Evolutionary conservation across 2,888 invertebrate species (phyloP), one percentile per base, ranked within the genome.

Genomic region (Nasonia oneida): DNA sequence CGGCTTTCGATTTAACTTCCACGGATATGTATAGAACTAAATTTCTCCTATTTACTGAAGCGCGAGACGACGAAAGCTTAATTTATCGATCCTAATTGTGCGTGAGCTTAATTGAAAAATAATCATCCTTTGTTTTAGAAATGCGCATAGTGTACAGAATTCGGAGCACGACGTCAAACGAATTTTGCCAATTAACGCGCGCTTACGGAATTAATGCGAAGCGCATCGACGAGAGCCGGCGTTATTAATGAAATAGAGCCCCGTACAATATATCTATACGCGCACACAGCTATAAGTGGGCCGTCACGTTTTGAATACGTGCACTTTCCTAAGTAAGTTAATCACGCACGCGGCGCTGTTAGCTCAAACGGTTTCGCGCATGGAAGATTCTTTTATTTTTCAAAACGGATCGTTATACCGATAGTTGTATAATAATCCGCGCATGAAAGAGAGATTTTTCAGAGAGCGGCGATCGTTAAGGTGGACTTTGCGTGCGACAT

Each of bases 281-380:
- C 10, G 23, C n/a, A 6, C 15, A n/a, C 15, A 37, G 3, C 37
- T 37, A 29, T 23, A 14, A 67, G 53, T 71, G 14, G n/a, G 61
- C 33, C 8, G 64, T 81, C 81, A 81, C 74, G 81, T 81, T 64
- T 61, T 47, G 23, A 18, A 47, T n/a, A n/a, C 81, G 81, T 81
- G 81, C 12, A 81, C 47, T 61, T 74, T 81, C n/a, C 18, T n/a
- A 47, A 81, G 23, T 64, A 18, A 81, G 81, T 75, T 37, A 81
- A 81, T 74, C 64, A 14, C 37, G 37, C 37, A 37, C 23, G 23
- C n/a, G 2, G 29, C 33, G 14, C 0, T 14, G 77, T 14, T 12
- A 47, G 47, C 47, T n/a, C 42, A 23, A 57, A 61, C 29, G 61
- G 57, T 0, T 61, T 61, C n/a, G 23, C 39, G 39, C 1, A 29